Base-by-base conservation (phyloP, 2,113 vertebrate species). In the Urocynchramus pylzowi region DNA sequence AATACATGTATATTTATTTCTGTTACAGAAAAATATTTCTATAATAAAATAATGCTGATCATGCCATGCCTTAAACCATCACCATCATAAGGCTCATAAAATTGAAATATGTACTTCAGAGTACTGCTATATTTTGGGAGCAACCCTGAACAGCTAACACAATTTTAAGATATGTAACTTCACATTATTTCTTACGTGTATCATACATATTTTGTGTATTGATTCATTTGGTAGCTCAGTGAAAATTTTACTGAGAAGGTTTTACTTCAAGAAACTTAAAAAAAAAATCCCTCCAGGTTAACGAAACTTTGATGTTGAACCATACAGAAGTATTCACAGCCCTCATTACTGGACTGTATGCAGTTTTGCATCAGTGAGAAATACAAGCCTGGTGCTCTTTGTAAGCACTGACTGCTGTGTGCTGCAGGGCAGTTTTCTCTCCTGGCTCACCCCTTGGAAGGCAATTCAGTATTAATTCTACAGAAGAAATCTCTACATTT, bases 1-100 rank as follows among this genome's bases (percentile, higher is more conserved):
- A 91, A 57, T 87, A 85, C 30, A 13, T 78, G 21, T 65, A 4
- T 81, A 67, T 76, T 89, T 86, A 65, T 69, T 91, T 84, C 47
- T 85, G 16, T 90, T 88, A 61, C 41, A 89, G 64, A 86, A 74
- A 57, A 85, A 24, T 83, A 74, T 90, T 96, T 90, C 75, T 86
- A 2, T 45, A 80, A 65, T 57, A 41, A 90, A 93, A 84, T n/a
- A 41, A 64, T 30, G 31, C 78, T 90, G 63, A 33, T 80, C 45
- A 41, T 86, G 31, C 49, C 84, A 50, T 80, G 71, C 80, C 83
- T 95, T 93, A 96, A 80, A n/a, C 74, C 74, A 27, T 77, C 42
- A 33, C 31, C 13, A 28, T 45, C 65, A 57, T 37, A 73, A 81
- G 50, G 71, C 79, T 94, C 28, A 79, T 76, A 11, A 75, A 63